These are phyloP conservation scores for Darevskia mixta DNA, from an alignment of 2,797 vertebrate genomes.

Conservation along the genomic window DNA sequence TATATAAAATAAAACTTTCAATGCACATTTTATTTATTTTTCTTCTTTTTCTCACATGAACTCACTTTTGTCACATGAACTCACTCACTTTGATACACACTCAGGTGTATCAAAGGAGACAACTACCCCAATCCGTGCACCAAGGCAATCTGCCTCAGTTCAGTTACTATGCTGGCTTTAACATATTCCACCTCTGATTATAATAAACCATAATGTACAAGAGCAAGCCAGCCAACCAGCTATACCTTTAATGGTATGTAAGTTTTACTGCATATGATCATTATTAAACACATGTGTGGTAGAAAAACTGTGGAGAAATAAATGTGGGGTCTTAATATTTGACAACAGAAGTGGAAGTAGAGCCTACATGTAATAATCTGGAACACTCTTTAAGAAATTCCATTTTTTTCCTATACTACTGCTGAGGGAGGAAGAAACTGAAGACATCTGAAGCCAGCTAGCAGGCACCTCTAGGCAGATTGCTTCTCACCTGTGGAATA, in stretches of 20 bases:
- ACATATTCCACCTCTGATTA: background rate
- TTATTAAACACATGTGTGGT: background rate
- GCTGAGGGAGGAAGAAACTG: background rate
- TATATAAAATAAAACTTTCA: background rate
- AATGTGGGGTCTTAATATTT: background rate
- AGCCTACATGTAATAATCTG: background rate
- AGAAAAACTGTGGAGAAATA: background rate
- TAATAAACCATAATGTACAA: background rate
- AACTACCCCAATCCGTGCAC: background rate
- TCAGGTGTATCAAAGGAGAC: background rate
- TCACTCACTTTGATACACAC: background rate
- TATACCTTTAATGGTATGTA: background rate
- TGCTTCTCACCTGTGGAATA: background rate
- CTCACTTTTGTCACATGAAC: background rate
- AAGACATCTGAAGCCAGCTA: background rate
- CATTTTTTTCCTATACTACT: background rate
- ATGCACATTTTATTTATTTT: background rate
- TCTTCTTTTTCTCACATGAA: background rate
- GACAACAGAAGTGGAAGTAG: background rate
- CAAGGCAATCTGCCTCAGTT: background rate
- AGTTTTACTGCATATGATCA: background rate
- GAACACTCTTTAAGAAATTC: background rate
- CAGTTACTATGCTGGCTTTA: background rate
- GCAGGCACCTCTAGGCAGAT: background rate
- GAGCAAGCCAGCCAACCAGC: background rate